Evolutionary conservation across 2,888 invertebrate species (phyloP), one percentile per base, ranked within the genome.

Genomic region (Agrotis ipsilon): DNA sequence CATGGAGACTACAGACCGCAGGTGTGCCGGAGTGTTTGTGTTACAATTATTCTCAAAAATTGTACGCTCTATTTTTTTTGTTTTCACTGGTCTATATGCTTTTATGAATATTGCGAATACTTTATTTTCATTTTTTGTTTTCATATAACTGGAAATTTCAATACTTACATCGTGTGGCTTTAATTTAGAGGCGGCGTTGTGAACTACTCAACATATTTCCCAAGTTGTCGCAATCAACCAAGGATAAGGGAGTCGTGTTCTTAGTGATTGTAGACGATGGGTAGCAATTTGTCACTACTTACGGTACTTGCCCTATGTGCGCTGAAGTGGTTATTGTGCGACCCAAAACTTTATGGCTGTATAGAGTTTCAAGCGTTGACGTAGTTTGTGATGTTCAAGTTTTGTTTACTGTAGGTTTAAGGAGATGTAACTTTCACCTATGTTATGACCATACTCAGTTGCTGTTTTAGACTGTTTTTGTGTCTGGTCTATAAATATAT

Each of bases 271-370:
- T 75, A 70, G 70, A 66, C 49, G 64, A 68, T 66, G 68, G 65
- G 65, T 62, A 71, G 78, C 71, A 81, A 81, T 73, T 82, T 82
- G 81, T 82, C 75, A 71, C 64, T 75, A 68, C 72, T 78, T 74
- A 78, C 43, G 13, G 58, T 65, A 70, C 62, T 73, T 69, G 68
- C 70, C 52, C 77, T 65, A 58, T 72, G 63, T 75, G 59, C 65
- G 62, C 39, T 14, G 45, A 43, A 68, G 66, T 60, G 75, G 70
- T 78, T 80, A 73, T 80, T 70, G 68, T 69, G 67, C 39, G 78
- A 82, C 82, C 82, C 81, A 70, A 80, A 82, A 82, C 74, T 82
- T 82, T 81, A 81, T 68, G 32, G 68, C 59, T 55, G 52, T 64
- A 67, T 66, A 49, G 54, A 82, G 70, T 80, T 78, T 62, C 65